Percentiles rank a stretch among this genome's conserved stretches.
Evolutionary conservation across 2,113 vertebrate genomes (phyloP).

Genomic region (Thalassoma bifasciatum): DNA sequence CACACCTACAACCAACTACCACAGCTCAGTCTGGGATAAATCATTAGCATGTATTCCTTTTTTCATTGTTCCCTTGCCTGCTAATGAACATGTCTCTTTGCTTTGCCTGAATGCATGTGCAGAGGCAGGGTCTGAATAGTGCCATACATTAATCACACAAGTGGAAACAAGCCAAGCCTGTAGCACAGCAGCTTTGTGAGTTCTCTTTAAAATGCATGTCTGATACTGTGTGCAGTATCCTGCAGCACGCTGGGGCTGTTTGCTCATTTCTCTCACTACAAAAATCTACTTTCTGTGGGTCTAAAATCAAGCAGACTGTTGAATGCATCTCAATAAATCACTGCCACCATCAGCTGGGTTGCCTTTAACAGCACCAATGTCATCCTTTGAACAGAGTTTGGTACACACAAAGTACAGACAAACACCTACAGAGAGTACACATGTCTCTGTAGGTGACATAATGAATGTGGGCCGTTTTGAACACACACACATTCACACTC

Average conservation of each 20-base stretch:
- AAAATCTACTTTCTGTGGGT: conserved; percentile 47
- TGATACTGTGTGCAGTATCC: conserved; percentile 38
- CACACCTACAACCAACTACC: conserved; percentile 34
- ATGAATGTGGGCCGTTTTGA: background rate
- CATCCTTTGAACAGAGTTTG: conserved; percentile 49
- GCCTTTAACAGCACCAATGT: conserved; percentile 36
- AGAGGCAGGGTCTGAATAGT: conserved; percentile 37
- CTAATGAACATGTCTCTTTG: conserved; percentile 71
- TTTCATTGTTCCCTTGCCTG: conserved; percentile 32
- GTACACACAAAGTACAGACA: conserved; percentile 45
- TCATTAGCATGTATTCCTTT: conserved; percentile 54
- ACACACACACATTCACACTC: conserved; percentile 30
- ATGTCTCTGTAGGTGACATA: background rate
- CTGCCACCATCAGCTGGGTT: conserved; percentile 37
- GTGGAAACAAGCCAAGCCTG: conserved; percentile 59
- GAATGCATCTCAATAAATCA: conserved; percentile 75
- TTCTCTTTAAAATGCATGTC: conserved; percentile 60
- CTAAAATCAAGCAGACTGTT: conserved; percentile 35
- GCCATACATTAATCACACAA: conserved; percentile 72
- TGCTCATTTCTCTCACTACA: conserved; percentile 55
- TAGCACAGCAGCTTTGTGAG: conserved; percentile 57
- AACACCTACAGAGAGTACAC: conserved; percentile 7
- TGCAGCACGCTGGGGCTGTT: conserved; percentile 35
- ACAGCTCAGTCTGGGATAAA: conserved; percentile 43
- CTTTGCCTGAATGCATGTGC: conserved; percentile 44